Conservation (phyloP, 2,797 vertebrate genomes). For the Eleutherodactylus coqui region DNA sequence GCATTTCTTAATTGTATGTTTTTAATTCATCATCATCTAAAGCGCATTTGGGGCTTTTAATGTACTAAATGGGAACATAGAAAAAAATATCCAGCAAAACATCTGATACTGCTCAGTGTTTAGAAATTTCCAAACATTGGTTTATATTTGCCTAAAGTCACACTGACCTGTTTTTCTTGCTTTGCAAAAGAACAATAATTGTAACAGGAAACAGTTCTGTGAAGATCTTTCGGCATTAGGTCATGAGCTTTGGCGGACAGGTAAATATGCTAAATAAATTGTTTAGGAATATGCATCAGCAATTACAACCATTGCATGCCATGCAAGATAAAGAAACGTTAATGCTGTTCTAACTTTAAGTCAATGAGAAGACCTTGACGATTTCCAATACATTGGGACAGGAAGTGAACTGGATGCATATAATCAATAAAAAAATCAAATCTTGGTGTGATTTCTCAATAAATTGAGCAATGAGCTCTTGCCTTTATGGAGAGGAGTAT, state of each 20-base stretch:
- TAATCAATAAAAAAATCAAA: no score
- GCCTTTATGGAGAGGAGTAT: no score
- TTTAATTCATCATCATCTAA: conserved; percentile 68
- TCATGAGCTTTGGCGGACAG: background rate
- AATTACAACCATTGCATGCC: background rate
- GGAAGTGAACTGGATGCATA: no score
- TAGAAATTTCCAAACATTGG: conserved; percentile 62
- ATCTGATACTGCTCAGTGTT: conserved; percentile 65
- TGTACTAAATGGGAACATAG: conserved; percentile 62
- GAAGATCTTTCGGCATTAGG: conserved; percentile 16
- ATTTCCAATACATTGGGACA: no score
- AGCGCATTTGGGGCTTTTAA: conserved; percentile 66
- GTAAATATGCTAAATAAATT: conserved; percentile 28
- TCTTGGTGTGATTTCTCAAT: no score
- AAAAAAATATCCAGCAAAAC: conserved; percentile 65
- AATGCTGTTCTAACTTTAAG: no score
- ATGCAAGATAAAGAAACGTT: background rate
- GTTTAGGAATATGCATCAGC: conserved; percentile 16
- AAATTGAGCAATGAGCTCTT: no score
- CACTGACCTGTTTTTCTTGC: conserved; percentile 65
- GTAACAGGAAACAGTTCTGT: conserved; percentile 20
- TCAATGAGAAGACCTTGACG: no score
- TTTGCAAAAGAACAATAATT: conserved; percentile 40
- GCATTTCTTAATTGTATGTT: conserved; percentile 69
- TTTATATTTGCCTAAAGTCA: conserved; percentile 64